Base-by-base conservation (phyloP, 2,797 vertebrate species). In the Poecile montanus region DNA sequence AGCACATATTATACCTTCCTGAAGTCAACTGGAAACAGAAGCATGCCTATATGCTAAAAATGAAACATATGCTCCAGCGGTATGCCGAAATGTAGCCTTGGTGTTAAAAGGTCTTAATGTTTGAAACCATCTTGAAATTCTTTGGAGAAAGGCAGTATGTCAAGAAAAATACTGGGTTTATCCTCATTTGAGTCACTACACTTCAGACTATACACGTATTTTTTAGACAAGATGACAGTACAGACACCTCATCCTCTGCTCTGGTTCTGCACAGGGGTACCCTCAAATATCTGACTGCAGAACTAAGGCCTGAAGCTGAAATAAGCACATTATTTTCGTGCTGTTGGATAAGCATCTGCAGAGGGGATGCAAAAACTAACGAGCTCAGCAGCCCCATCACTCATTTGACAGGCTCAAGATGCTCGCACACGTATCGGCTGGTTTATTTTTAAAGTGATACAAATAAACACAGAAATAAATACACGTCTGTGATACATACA, bases 91-190 rank as follows among this genome's bases (percentile, higher is more conserved):
- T 0, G 0, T 45, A 66, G 47, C 51, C 40, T 58, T 7, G 18
- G 51, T 77, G 66, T 53, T 77, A 72, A 54, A 88, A 83, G 75
- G 67, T 48, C 81, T 91, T 93, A 79, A 95, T 67, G 56, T 8
- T 26, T 74, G 67, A 89, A 93, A 88, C 70, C 79, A 74, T 72
- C 56, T 71, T 63, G 42, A 73, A 91, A 94, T 91, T 75, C n/a
- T 91, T 76, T 7, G 7, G 16, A 71, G 71, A 74, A 82, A 74
- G 14, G 38, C 44, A 72, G 1, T 20, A 65, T 2, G 6, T 40
- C 62, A 44, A 75, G 63, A 73, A 60, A 83, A 92, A 67, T 7
- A 44, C 5, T 2, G 23, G 4, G 8, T 78, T 85, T 47, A 57
- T 11, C 34, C 14, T 32, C 36, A 51, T 71, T 61, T n/a, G 17